Conservation (phyloP, 2,888 invertebrate species). For the Drosophila koepferae region DNA sequence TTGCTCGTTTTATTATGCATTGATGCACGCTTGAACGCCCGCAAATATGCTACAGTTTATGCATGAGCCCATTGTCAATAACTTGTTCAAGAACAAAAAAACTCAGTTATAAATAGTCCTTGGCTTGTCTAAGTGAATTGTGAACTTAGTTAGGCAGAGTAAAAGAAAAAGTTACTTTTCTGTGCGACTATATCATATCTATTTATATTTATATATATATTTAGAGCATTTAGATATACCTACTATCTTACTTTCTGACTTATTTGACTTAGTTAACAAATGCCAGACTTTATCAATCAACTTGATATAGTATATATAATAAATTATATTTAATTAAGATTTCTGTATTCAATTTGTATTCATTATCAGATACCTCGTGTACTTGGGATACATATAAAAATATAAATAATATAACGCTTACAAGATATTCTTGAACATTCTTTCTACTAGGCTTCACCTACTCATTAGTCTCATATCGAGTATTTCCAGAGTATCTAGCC, state of each 20-base stretch:
- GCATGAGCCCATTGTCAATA: slow-evolving; percentile 16
- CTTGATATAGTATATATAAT: background rate
- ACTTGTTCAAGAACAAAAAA: background rate
- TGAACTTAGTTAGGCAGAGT: background rate
- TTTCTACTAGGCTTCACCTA: background rate
- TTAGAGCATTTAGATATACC: background rate
- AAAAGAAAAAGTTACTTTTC: background rate
- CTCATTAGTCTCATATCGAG: background rate
- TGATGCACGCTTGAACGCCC: slow-evolving; percentile 39
- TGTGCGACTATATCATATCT: background rate
- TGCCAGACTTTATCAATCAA: slow-evolving; percentile 6
- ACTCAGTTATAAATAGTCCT: slow-evolving; percentile 3
- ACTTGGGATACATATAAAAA: background rate
- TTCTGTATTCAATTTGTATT: slow-evolving; percentile 1
- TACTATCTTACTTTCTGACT: background rate
- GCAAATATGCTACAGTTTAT: slow-evolving; percentile 49
- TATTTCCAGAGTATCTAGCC: background rate
- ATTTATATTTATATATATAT: slow-evolving; percentile 3
- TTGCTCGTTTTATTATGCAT: slow-evolving; percentile 26
- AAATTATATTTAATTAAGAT: background rate
- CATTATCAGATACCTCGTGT: background rate
- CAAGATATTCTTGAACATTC: background rate
- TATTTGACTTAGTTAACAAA: slow-evolving; percentile 1
- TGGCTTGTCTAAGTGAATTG: background rate
- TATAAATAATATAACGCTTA: background rate